phyloP scores from a whole-genome alignment of 2,888 invertebrate species.

The Resseliella maxima region DNA sequence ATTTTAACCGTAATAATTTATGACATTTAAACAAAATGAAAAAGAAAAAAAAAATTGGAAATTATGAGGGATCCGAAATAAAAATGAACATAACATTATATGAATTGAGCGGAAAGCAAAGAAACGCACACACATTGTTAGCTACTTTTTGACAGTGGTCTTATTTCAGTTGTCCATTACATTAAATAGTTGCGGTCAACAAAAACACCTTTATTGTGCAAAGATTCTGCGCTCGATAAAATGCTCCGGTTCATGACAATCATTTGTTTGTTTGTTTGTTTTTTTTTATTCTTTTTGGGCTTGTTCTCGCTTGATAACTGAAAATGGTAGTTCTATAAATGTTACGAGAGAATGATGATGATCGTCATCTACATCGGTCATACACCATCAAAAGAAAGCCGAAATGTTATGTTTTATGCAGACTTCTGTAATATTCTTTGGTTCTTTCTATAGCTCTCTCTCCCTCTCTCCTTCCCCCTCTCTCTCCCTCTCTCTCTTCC shows the following conservation, averaged over 20 bases:
- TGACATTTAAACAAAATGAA: neutral
- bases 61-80: slow-evolving; percentile 10
- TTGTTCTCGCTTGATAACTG: slow-evolving; percentile 9
- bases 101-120: neutral
- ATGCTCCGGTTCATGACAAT: slow-evolving; percentile 15
- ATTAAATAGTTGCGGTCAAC: slow-evolving; percentile 47
- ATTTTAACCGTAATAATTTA: slow-evolving; percentile 15
- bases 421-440: slow-evolving; percentile 29
- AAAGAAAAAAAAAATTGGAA: slow-evolving; percentile 2
- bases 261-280: neutral
- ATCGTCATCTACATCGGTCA: slow-evolving; percentile 22
- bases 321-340: slow-evolving; percentile 42
- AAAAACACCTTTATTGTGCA: slow-evolving; percentile 53
- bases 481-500: no score
- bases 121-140: neutral
- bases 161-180: slow-evolving; percentile 32
- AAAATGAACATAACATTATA: neutral
- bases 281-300: no score
- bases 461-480: neutral
- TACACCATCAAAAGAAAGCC: slow-evolving; percentile 41
- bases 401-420: slow-evolving; percentile 46
- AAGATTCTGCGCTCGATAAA: slow-evolving; percentile 36
- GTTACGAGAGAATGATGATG: slow-evolving; percentile 1
- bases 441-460: neutral
- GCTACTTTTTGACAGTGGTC: slow-evolving; percentile 47